phyloP scores from a whole-genome alignment of 2,113 vertebrate genomes.

The Thinocorus orbignyianus region DNA sequence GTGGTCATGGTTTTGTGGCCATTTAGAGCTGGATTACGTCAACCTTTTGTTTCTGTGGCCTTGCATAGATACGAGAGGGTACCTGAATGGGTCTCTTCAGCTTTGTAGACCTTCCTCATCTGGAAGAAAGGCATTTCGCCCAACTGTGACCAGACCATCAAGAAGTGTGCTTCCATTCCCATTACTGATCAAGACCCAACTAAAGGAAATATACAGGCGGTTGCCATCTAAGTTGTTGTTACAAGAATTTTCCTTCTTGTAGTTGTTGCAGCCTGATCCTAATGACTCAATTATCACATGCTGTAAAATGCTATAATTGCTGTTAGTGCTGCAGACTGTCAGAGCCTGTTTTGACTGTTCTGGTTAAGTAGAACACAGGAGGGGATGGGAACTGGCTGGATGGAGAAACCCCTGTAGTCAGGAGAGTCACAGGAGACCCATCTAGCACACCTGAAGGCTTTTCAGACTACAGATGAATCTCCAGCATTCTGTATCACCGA shows the following conservation, averaged over 20 bases:
- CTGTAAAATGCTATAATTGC: not conserved
- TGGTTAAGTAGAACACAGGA: not conserved
- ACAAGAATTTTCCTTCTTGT: not conserved
- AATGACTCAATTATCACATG: constrained; percentile 23
- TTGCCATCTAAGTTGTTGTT: not conserved
- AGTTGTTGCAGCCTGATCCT: not conserved
- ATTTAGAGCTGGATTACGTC: not conserved
- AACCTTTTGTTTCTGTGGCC: not conserved
- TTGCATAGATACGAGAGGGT: rapidly evolving
- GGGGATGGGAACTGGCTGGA: not conserved
- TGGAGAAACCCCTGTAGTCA: not conserved
- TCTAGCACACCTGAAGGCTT: not conserved
- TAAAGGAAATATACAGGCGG: not conserved
- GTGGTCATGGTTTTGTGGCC: not conserved
- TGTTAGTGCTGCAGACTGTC: not conserved
- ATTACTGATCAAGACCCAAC: not conserved
- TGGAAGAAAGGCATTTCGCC: not conserved
- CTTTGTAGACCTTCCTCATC: not conserved
- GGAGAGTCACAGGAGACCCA: not conserved
- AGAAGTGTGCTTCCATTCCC: not conserved
- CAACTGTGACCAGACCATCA: not conserved
- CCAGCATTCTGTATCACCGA: not conserved
- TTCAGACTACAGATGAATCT: not conserved
- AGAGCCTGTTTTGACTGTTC: constrained; percentile 3
- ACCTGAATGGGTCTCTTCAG: not conserved